Conservation (phyloP, 1,140 invertebrate species). For the Camponotus floridanus region DNA sequence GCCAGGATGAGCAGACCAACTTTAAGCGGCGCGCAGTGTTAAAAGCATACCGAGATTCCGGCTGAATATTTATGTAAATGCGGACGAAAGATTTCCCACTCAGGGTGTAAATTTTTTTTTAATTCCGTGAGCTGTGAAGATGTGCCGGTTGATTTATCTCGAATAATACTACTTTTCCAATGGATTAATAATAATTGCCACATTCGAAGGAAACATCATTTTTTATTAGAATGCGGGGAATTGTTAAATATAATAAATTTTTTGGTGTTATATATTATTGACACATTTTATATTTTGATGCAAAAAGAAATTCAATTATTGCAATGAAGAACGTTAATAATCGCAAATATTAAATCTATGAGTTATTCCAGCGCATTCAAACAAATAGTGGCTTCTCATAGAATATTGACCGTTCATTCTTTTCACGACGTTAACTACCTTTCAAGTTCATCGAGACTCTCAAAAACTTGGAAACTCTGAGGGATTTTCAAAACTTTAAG, state of each 20-base stretch:
- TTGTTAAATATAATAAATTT: neutral
- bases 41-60: constrained; percentile 49
- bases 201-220: neutral
- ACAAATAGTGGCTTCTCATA: constrained; percentile 13
- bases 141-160: constrained; percentile 6
- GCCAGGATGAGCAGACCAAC: constrained; percentile 41
- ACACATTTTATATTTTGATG: neutral
- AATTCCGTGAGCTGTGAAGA: neutral
- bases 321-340: neutral
- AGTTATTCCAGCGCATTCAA: neutral
- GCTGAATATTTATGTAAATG: constrained; percentile 61
- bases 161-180: neutral
- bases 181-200: neutral
- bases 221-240: neutral
- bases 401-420: constrained; percentile 41
- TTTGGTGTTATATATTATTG: neutral
- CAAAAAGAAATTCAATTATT: neutral
- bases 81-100: constrained; percentile 14
- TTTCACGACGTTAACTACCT: constrained; percentile 46
- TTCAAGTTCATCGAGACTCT: constrained; percentile 31
- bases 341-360: constrained; percentile 21
- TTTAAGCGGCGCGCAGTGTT: constrained; percentile 21
- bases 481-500: constrained; percentile 51
- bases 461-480: constrained; percentile 43
- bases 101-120: constrained; percentile 33